These are phyloP conservation scores for Stegana nigrithorax DNA, from an alignment of 2,888 invertebrate genomes.

Conservation along the genomic window DNA sequence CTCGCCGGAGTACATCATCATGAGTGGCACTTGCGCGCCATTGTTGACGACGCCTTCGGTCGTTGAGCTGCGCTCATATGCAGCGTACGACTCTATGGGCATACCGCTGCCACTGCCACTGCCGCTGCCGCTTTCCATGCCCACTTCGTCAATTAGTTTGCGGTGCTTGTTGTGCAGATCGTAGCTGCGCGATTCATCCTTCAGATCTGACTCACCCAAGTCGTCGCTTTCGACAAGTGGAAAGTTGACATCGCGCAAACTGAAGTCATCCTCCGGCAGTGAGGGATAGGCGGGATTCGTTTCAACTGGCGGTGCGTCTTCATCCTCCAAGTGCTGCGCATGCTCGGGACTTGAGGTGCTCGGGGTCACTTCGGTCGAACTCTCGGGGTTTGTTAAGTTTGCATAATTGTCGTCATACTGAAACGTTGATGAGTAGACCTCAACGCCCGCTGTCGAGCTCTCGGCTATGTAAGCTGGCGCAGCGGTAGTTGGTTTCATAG, in stretches of 20 bases:
- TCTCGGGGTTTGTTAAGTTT: neutral
- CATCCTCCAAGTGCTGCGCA: conserved; percentile 51
- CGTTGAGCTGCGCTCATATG: conserved; percentile 30
- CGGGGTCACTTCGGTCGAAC: conserved; percentile 30
- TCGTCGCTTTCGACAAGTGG: conserved; percentile 58
- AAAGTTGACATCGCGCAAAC: conserved; percentile 59
- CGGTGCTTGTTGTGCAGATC: conserved; percentile 41
- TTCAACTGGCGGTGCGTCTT: conserved; percentile 54
- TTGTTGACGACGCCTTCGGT: neutral
- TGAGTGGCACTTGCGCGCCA: conserved; percentile 37
- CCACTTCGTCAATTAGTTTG: conserved; percentile 38
- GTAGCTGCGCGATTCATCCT: conserved; percentile 57
- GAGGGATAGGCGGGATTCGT: conserved; percentile 72
- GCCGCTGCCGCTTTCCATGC: conserved; percentile 26
- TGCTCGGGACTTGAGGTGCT: conserved; percentile 18
- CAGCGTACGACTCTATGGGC: conserved; percentile 20
- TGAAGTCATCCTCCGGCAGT: conserved; percentile 71
- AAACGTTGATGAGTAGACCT: neutral
- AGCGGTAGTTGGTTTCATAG: neutral
- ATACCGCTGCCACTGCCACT: conserved; percentile 47
- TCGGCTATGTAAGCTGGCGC: conserved; percentile 1
- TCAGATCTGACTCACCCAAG: conserved; percentile 44
- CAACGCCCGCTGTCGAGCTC: neutral
- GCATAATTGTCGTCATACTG: conserved; percentile 15
- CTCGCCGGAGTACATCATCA: conserved; percentile 59